Base-by-base conservation (phyloP, 2,113 vertebrate genomes). In the Xyrauchen texanus region DNA sequence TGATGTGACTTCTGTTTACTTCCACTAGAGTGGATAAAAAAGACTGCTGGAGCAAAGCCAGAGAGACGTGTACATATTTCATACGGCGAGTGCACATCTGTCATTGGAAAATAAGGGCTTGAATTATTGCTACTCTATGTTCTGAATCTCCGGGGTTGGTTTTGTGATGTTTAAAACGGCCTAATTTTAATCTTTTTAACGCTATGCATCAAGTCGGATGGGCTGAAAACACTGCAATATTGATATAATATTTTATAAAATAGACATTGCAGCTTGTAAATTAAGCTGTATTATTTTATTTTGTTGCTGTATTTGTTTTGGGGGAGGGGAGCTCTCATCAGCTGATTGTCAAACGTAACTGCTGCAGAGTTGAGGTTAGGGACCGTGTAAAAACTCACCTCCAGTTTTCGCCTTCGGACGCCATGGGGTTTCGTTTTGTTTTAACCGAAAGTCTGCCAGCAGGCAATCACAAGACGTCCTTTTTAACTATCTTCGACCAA, bases 341-440 rank as follows among this genome's bases (percentile, higher is more conserved):
- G 92, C 90, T 93, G 90, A 91, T 91, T 92, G 91, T 90, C 88
- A 91, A 91, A 89, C 65, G 45, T 44, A 78, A 80, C 88, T 88
- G 87, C 90, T 88, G 88, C 88, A 84, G 90, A 80, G 81, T 72
- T 80, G 82, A 81, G 83, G 74, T 87, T 87, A 88, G 89, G 89
- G 84, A 88, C 71, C 83, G 66, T 52, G 53, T 46, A 0, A 68
- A 88, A 89, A 70, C 72, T 55, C 65, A 44, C 5, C 5, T 21
- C 16, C 6, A 6, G 5, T 3, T 11, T 67, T 51, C 11, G 44
- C 8, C 7, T 52, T 16, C 45, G 6, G 7, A 5, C 72, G 21
- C 3, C 11, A 9, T 5, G 45, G 7, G 46, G 15, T 74, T 74
- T 74, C 72, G 58, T 2, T 74, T 51, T 9, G 58, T 49, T 51